Conservation (phyloP, 2,797 vertebrate species). For the Eulemur coronatus region DNA sequence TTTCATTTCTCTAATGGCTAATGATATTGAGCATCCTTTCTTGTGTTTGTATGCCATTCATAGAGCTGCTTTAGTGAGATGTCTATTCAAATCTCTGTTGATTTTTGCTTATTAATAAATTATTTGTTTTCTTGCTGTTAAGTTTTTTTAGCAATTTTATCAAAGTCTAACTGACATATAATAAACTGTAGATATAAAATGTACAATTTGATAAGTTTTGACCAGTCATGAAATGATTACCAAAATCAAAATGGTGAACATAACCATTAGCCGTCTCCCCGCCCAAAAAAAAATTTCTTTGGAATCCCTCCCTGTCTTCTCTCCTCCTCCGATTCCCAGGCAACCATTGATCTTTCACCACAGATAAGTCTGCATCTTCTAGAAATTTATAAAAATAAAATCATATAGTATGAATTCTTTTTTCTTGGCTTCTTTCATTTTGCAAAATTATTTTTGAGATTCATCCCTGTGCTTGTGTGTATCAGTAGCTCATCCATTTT, state of each 20-base stretch:
- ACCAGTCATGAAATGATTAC: background rate
- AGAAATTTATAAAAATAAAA: constrained; percentile 11
- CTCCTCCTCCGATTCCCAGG: background rate
- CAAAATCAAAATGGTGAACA: background rate
- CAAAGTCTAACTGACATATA: background rate
- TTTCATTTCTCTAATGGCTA: background rate
- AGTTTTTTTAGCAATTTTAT: background rate
- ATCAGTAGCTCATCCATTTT: background rate
- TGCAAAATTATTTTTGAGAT: background rate
- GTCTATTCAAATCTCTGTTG: background rate
- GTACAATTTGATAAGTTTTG: background rate
- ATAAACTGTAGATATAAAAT: background rate
- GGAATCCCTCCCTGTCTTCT: background rate
- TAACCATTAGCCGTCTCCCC: background rate
- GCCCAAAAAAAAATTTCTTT: background rate
- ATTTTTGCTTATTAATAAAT: background rate
- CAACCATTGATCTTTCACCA: background rate
- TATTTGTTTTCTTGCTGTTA: background rate
- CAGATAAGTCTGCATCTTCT: background rate
- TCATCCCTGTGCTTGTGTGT: background rate
- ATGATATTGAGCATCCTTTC: background rate
- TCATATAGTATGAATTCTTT: background rate
- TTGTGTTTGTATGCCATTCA: background rate
- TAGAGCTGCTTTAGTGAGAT: background rate
- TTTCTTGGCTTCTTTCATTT: background rate